Evolutionary conservation across 2,113 vertebrate species (phyloP).

Genomic region (Sialia sialis): DNA sequence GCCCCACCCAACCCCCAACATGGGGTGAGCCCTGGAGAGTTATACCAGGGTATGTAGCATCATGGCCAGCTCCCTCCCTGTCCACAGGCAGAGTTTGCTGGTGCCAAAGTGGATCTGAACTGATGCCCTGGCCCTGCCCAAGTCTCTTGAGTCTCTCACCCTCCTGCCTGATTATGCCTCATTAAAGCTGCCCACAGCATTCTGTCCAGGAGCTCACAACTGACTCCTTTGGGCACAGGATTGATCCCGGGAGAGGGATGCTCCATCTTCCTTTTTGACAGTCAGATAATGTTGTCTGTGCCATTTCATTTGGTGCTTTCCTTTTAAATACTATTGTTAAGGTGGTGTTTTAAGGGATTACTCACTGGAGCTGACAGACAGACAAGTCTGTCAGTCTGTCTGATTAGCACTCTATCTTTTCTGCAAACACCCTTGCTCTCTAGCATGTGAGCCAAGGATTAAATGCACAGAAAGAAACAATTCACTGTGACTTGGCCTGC

Average conservation of each 20-base stretch:
- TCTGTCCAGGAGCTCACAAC: fast-evolving
- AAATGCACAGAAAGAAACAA: constrained; percentile 15
- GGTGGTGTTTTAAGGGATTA: neutral
- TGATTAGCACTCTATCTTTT: neutral
- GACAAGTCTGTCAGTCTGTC: neutral
- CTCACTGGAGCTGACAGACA: neutral
- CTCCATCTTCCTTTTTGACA: neutral
- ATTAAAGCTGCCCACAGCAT: neutral
- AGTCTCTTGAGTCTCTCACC: neutral
- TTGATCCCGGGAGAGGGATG: neutral
- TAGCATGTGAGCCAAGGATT: constrained; percentile 1
- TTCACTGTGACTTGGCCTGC: neutral
- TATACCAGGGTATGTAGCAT: fast-evolving
- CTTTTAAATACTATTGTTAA: neutral
- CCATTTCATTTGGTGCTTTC: neutral
- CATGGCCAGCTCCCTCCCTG: neutral
- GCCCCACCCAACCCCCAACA: too few relatives aligned
- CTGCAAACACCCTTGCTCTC: neutral
- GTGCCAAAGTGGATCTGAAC: neutral
- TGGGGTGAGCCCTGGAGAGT: neutral
- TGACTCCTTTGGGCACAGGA: neutral
- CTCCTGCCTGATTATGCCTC: neutral
- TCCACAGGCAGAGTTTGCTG: too few relatives aligned
- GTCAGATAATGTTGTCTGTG: neutral
- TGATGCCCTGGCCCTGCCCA: neutral